Evolutionary conservation across 2,113 vertebrate genomes (phyloP).

Genomic region (Gavialis gangeticus): DNA sequence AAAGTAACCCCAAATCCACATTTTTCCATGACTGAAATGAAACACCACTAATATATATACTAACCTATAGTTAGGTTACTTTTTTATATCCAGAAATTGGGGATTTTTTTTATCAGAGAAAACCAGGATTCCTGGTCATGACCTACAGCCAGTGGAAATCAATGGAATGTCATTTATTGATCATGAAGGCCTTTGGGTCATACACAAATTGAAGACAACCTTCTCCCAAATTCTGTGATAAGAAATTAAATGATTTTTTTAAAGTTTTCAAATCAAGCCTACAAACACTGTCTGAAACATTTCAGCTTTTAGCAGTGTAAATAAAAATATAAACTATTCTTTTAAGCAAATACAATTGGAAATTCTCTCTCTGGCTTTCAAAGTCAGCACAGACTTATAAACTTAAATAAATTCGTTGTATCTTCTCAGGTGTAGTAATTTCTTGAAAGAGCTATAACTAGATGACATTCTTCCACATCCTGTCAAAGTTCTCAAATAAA

Average conservation of each 20-base stretch:
- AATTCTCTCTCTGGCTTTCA: neutral
- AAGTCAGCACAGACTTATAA: neutral
- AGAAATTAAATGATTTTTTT: neutral
- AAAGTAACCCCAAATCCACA: too few relatives aligned
- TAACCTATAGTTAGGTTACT: too few relatives aligned
- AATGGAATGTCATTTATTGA: neutral
- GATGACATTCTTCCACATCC: neutral
- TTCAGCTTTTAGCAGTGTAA: neutral
- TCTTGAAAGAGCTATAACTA: neutral
- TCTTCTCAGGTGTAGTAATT: neutral
- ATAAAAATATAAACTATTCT: neutral
- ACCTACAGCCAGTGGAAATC: neutral
- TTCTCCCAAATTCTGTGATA: neutral
- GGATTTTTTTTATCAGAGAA: too few relatives aligned
- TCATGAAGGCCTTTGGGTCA: neutral
- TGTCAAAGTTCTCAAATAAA: neutral
- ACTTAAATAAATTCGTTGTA: neutral
- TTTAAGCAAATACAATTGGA: neutral
- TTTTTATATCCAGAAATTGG: too few relatives aligned
- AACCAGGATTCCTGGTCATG: neutral
- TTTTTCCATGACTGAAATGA: too few relatives aligned
- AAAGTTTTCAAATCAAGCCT: neutral
- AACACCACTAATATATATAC: too few relatives aligned
- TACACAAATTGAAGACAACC: fast-evolving
- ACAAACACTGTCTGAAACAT: neutral